Conservation (phyloP, 2,888 invertebrate species). For the Encarsia formosa region DNA sequence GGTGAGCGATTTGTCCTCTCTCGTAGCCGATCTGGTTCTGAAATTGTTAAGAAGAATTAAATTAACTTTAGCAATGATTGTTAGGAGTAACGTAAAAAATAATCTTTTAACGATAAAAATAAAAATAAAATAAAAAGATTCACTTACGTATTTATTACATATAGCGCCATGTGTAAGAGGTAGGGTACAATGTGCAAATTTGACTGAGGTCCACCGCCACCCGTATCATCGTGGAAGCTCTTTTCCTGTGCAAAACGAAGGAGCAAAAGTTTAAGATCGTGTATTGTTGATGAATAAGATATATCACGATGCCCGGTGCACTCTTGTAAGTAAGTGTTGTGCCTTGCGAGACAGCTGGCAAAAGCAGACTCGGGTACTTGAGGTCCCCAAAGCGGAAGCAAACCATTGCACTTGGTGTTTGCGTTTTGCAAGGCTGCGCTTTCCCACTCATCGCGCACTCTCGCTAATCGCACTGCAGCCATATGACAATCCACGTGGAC, state of each 20-base stretch:
- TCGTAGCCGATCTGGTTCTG: conserved; percentile 67
- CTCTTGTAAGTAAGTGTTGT: conserved; percentile 78
- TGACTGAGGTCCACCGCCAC: conserved; percentile 94
- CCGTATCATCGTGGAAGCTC: conserved; percentile 96
- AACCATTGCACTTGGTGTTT: conserved; percentile 94
- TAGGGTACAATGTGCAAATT: conserved; percentile 97
- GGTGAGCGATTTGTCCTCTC: conserved; percentile 76
- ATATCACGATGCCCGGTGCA: conserved; percentile 73
- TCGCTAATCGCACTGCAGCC: conserved; percentile 78
- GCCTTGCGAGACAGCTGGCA: conserved; percentile 88
- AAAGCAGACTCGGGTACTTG: conserved; percentile 89
- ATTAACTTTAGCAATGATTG: not conserved
- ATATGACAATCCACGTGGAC: conserved; percentile 98
- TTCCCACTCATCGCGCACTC: conserved; percentile 90
- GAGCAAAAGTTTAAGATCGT: conserved; percentile 87
- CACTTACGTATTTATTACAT: conserved; percentile 82
- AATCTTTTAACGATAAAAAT: not conserved
- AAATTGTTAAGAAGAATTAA: not conserved
- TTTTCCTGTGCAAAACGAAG: conserved; percentile 88
- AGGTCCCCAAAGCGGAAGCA: conserved; percentile 95
- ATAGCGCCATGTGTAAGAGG: conserved; percentile 88
- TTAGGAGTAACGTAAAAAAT: not conserved
- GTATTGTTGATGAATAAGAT: conserved; percentile 76
- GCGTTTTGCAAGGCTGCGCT: conserved; percentile 97
- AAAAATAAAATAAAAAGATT: not conserved